Conservation (phyloP, 2,888 invertebrate genomes). For the Drosophila testacea region DNA sequence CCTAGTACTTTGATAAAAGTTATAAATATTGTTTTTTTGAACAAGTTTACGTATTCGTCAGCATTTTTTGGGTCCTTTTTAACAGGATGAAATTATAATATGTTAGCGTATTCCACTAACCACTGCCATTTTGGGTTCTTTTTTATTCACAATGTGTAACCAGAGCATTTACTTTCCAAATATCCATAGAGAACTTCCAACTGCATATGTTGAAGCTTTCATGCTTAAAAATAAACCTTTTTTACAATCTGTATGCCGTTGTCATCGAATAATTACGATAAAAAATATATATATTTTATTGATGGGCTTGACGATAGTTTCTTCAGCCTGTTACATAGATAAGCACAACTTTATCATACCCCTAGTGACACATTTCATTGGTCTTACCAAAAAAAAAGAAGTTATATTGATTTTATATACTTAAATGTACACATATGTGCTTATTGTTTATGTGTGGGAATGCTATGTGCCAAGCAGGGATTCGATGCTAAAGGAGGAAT, state of each 20-base stretch:
- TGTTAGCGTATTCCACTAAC: no score
- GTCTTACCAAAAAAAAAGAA: slow-evolving; percentile 23
- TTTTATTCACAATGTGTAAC: no score
- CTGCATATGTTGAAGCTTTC: no score
- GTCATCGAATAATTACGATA: slow-evolving; percentile 3
- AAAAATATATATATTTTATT: slow-evolving; percentile 21
- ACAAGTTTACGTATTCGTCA: no score
- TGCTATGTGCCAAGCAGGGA: slow-evolving; percentile 88
- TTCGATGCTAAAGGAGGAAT: slow-evolving; percentile 92
- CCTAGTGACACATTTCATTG: slow-evolving; percentile 16
- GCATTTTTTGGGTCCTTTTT: no score
- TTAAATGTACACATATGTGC: slow-evolving; percentile 44
- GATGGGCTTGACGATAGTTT: background rate
- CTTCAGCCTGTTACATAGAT: slow-evolving; percentile 7
- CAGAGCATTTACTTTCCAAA: no score
- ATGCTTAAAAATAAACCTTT: background rate
- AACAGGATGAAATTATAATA: no score
- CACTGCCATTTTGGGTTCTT: no score
- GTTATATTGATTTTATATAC: slow-evolving; percentile 5
- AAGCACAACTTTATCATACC: slow-evolving; percentile 26
- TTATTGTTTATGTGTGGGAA: background rate
- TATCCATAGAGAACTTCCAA: no score
- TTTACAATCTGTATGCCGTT: background rate
- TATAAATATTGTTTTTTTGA: no score
- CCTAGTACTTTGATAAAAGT: no score